A percentile compares a stretch with the other conserved stretches of the same genome.
Conservation (phyloP, 2,797 vertebrate species). For the Silurus aristotelis region DNA sequence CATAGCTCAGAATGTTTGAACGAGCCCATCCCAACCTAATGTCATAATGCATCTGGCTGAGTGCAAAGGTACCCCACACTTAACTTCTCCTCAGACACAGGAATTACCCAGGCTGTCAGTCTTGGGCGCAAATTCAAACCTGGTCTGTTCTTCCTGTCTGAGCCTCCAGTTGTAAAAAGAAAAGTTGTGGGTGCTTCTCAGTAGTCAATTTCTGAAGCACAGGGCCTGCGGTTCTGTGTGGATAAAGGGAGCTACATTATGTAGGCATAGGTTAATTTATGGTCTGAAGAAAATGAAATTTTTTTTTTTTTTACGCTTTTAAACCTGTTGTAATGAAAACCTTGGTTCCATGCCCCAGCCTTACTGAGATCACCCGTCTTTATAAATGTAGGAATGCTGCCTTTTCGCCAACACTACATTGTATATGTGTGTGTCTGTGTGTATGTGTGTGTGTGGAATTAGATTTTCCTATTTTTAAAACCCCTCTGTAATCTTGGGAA, state of each 20-base stretch:
- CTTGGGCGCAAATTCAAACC: background rate
- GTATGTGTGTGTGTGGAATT: conserved; percentile 54
- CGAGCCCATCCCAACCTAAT: conserved; percentile 41
- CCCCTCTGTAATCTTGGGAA: conserved; percentile 67
- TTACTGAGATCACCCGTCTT: conserved; percentile 38
- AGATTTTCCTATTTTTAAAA: conserved; percentile 69
- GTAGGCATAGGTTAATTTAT: conserved; percentile 54
- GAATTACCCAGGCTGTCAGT: background rate
- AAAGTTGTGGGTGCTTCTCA: conserved; percentile 38
- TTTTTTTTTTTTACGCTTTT: conserved; percentile 43
- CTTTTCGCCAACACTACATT: conserved; percentile 38
- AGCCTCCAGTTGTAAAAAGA: conserved; percentile 41
- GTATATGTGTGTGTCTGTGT: conserved; percentile 32
- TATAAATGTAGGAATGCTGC: conserved; percentile 42
- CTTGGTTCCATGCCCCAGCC: conserved; percentile 35
- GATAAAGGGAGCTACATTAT: conserved; percentile 34
- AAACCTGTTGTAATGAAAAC: conserved; percentile 51
- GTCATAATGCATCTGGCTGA: conserved; percentile 32
- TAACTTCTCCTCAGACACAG: conserved; percentile 7
- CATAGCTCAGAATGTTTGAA: conserved; percentile 47
- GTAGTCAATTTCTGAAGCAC: conserved; percentile 23
- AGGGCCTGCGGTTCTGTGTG: conserved; percentile 42
- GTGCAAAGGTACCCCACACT: background rate
- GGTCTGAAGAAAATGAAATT: conserved; percentile 47
- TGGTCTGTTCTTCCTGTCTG: conserved; percentile 15